These are phyloP conservation scores for Ormyrus nitidulus DNA, from an alignment of 2,888 invertebrate species.

Conservation along the genomic window DNA sequence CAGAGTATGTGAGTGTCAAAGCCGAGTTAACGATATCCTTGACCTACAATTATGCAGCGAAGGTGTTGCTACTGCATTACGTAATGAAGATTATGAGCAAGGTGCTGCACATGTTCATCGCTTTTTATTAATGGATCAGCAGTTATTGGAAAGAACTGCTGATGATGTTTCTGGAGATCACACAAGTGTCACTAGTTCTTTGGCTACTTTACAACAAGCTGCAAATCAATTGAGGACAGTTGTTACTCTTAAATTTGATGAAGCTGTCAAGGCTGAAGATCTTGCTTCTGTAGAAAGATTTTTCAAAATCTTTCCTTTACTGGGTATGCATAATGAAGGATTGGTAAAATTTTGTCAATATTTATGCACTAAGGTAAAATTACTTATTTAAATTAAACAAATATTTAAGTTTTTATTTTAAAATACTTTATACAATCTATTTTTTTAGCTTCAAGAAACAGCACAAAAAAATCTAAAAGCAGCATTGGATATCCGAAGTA, in stretches of 20 bases:
- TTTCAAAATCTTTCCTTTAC: slow-evolving; percentile 96
- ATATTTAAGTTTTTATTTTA: slow-evolving; percentile 2
- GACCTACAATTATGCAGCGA: slow-evolving; percentile 97
- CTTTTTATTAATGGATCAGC: slow-evolving; percentile 94
- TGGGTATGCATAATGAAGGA: slow-evolving; percentile 94
- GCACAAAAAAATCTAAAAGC: slow-evolving; percentile 84
- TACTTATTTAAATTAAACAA: slow-evolving; percentile 20
- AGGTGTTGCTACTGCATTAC: slow-evolving; percentile 96
- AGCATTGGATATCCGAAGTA: slow-evolving; percentile 80
- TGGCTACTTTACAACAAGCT: slow-evolving; percentile 85
- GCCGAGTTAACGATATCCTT: slow-evolving; percentile 94
- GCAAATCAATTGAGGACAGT: slow-evolving; percentile 83
- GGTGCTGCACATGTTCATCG: slow-evolving; percentile 97
- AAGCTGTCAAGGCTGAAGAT: slow-evolving; percentile 92
- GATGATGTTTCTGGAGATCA: slow-evolving; percentile 84
- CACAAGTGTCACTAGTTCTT: slow-evolving; percentile 83
- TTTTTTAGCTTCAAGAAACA: slow-evolving; percentile 79
- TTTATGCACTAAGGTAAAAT: slow-evolving; percentile 85
- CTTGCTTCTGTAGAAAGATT: slow-evolving; percentile 93
- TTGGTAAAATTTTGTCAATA: slow-evolving; percentile 91
- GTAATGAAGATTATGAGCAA: slow-evolving; percentile 96
- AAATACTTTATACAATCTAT: slow-evolving; percentile 1
- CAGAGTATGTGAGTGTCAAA: slow-evolving; percentile 95
- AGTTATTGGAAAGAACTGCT: slow-evolving; percentile 85
- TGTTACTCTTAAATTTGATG: slow-evolving; percentile 89